Evolutionary conservation across 2,797 vertebrate species (phyloP).

Genomic region (Rhinogobio ventralis): DNA sequence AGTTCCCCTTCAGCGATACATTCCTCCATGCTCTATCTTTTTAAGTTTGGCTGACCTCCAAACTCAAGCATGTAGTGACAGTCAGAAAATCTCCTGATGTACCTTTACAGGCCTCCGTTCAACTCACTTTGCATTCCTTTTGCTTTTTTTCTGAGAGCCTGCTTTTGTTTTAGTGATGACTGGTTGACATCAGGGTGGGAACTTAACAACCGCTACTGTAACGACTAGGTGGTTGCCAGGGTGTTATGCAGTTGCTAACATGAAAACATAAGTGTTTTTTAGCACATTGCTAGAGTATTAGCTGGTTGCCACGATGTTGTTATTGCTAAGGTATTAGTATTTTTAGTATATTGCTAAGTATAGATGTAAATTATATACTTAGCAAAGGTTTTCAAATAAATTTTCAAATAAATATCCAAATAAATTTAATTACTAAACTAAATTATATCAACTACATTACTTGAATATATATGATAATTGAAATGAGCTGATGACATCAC

Average conservation of each 20-base stretch:
- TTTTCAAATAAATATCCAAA: no score
- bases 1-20: constrained; percentile 56
- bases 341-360: no score
- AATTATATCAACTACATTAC: no score
- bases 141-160: not conserved
- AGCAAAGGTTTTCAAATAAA: no score
- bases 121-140: constrained; percentile 27
- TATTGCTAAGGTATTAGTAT: not conserved
- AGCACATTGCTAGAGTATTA: not conserved
- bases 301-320: not conserved
- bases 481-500: no score
- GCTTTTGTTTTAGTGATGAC: constrained; percentile 27
- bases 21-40: constrained; percentile 59
- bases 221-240: not conserved
- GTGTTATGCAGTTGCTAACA: not conserved
- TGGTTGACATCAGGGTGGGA: constrained; percentile 10
- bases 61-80: constrained; percentile 37
- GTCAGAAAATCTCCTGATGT: constrained; percentile 19
- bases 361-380: no score
- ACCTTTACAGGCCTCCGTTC: not conserved
- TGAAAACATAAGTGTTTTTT: not conserved
- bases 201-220: not conserved
- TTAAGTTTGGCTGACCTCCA: constrained; percentile 33
- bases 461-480: no score
- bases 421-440: no score